Evolutionary conservation across 2,888 invertebrate genomes (phyloP).

Genomic region (Polietes domitor): DNA sequence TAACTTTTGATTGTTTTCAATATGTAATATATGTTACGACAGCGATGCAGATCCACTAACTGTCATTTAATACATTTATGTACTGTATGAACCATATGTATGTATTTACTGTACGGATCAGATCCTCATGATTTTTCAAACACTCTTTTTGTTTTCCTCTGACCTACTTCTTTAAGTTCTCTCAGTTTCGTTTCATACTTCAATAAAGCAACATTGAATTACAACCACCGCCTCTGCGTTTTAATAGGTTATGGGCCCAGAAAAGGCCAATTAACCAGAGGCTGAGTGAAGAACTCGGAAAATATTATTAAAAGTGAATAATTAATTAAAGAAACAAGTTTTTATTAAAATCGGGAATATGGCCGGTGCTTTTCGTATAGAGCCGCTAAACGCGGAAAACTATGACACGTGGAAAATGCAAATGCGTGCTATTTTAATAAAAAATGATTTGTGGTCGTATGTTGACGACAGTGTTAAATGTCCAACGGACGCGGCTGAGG

Average conservation of each 20-base stretch:
- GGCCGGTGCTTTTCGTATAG: slow-evolving; percentile 55
- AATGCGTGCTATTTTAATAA: slow-evolving; percentile 66
- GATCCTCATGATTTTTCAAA: too few species aligned
- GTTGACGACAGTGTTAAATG: slow-evolving; percentile 35
- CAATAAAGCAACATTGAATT: too few species aligned
- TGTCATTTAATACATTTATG: too few species aligned
- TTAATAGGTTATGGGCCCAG: slow-evolving; percentile 56
- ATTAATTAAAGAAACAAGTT: neutral
- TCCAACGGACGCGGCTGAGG: slow-evolving; percentile 2
- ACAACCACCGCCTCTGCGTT: too few species aligned
- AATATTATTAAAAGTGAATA: neutral
- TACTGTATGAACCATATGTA: too few species aligned
- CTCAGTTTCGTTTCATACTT: too few species aligned
- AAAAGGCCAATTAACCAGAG: slow-evolving; percentile 6
- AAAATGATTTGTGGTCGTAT: too few species aligned
- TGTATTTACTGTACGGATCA: too few species aligned
- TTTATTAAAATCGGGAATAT: neutral
- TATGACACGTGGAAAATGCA: slow-evolving; percentile 66
- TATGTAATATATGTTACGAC: too few species aligned
- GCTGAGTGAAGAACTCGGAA: slow-evolving; percentile 31
- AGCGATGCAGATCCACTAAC: too few species aligned
- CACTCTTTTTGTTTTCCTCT: too few species aligned
- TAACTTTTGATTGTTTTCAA: too few species aligned
- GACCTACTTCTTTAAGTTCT: neutral
- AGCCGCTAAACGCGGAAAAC: slow-evolving; percentile 63